These are phyloP conservation scores for Anisognathus igniventris DNA, from an alignment of 2,797 vertebrate species.

Conservation along the genomic window DNA sequence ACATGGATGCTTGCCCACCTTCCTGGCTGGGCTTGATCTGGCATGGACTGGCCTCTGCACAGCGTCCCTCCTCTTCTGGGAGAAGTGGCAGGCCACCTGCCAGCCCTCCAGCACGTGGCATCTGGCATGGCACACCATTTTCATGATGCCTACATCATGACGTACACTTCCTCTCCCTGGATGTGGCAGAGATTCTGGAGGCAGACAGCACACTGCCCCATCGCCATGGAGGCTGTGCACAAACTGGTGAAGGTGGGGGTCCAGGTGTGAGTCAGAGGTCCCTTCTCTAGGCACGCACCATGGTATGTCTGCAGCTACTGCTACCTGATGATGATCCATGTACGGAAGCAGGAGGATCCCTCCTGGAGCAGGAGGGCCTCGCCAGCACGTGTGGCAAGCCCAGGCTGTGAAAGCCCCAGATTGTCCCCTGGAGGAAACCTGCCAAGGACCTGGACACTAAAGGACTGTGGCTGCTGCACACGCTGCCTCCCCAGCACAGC, in stretches of 20 bases:
- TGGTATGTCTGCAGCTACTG: conserved; percentile 11
- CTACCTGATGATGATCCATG: conserved; percentile 67
- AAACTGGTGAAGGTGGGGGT: neutral
- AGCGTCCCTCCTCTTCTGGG: neutral
- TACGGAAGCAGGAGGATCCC: neutral
- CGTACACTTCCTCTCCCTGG: neutral
- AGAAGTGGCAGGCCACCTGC: neutral
- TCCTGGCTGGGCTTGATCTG: neutral
- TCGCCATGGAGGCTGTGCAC: neutral
- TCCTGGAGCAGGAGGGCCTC: conserved; percentile 30
- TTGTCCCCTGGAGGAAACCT: neutral
- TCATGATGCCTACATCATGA: neutral
- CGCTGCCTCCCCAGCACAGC: rapidly evolving
- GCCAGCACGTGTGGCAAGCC: conserved; percentile 51
- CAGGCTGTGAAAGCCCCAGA: conserved; percentile 26
- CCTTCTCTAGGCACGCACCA: conserved; percentile 33
- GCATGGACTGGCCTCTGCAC: rapidly evolving
- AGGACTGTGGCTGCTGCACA: rapidly evolving
- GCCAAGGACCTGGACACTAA: rapidly evolving
- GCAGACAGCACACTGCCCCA: neutral
- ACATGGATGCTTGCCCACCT: neutral
- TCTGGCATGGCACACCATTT: neutral
- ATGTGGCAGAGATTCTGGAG: neutral
- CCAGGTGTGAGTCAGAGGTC: neutral
- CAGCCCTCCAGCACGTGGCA: conserved; percentile 4